Percentiles rank a stretch among this genome's conserved stretches.
Conservation (phyloP, 2,888 invertebrate species). For the Toxonevra muliebris region DNA sequence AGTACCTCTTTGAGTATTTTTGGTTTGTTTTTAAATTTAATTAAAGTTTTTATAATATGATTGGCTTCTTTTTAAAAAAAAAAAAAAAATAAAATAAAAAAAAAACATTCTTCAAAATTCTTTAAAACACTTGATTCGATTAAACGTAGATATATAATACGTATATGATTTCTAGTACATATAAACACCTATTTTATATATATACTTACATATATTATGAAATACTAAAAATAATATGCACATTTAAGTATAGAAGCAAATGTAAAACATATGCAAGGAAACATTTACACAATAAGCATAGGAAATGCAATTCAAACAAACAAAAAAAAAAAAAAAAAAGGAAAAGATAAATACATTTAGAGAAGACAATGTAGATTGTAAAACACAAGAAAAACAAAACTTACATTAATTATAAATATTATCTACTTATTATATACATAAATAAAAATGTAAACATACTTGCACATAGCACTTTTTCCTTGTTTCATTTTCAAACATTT, state of each 20-base stretch:
- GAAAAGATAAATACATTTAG: neutral
- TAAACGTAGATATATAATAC: too few relatives aligned
- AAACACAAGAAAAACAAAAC: neutral
- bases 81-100: neutral
- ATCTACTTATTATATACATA: conserved; percentile 3
- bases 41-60: neutral
- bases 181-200: neutral
- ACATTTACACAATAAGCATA: conserved; percentile 5
- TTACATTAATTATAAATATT: neutral
- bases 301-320: conserved; percentile 5
- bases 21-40: neutral
- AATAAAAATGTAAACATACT: neutral
- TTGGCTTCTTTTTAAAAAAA: neutral
- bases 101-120: neutral
- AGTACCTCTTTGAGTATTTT: neutral
- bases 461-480: neutral
- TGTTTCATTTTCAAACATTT: too few relatives aligned
- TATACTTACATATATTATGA: neutral
- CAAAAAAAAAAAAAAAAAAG: neutral
- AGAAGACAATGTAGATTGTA: neutral
- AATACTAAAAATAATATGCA: neutral
- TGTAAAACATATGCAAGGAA: conserved; percentile 12
- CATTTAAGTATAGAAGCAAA: conserved; percentile 2
- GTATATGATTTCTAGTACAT: neutral
- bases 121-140: neutral